A percentile compares a stretch with the other conserved stretches of the same genome.
Evolutionary conservation across 2,797 vertebrate species (phyloP).

Genomic region (Yasuhikotakia modesta): DNA sequence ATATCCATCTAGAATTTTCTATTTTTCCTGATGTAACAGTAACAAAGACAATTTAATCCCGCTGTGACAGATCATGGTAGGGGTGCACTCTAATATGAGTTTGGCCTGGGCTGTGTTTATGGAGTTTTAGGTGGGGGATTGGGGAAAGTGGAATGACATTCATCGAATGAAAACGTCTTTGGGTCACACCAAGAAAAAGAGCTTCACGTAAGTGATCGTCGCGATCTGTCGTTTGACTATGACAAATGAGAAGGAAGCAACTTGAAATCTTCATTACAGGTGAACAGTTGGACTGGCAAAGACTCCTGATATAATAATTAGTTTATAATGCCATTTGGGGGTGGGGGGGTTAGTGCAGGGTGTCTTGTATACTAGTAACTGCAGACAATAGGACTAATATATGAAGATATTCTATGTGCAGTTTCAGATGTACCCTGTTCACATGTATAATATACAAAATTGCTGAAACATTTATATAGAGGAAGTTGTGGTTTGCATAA

Average conservation of each 20-base stretch:
- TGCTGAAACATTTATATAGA: no score
- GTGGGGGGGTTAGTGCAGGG: not conserved
- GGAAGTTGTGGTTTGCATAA: not conserved
- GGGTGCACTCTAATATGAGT: not conserved
- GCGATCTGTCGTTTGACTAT: no score
- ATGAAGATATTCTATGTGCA: not conserved
- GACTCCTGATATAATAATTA: not conserved
- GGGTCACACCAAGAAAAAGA: not conserved
- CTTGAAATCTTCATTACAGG: no score
- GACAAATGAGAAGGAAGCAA: no score
- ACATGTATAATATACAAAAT: not conserved
- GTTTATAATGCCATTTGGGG: not conserved
- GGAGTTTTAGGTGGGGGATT: not conserved
- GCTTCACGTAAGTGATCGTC: no score
- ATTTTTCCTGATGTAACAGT: constrained; percentile 4
- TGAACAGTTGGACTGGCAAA: no score
- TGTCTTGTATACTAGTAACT: not conserved
- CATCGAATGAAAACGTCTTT: constrained; percentile 10
- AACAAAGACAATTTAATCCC: constrained; percentile 12
- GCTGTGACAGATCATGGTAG: constrained; percentile 1
- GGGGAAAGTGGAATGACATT: constrained; percentile 3
- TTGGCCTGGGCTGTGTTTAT: constrained; percentile 2
- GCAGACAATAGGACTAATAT: not conserved
- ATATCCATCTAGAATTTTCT: constrained; percentile 20
- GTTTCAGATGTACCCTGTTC: not conserved